Conservation (phyloP, 2,113 vertebrate genomes). For the Hyperoodon ampullatus region DNA sequence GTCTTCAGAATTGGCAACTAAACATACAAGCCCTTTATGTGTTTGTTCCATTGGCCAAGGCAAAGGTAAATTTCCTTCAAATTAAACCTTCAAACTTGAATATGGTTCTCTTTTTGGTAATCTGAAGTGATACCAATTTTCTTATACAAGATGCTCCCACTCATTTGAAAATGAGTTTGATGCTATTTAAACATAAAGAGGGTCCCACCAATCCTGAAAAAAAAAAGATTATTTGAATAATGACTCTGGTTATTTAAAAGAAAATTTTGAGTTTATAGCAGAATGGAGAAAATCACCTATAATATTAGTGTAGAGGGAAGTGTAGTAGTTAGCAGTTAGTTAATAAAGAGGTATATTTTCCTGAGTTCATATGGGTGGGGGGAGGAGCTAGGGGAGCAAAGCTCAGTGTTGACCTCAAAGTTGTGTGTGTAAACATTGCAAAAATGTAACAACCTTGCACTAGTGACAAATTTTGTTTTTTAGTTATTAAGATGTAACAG, state of each 20-base stretch:
- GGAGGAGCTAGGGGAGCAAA: neutral
- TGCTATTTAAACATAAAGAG: constrained; percentile 14
- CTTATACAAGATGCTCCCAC: neutral
- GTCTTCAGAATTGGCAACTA: constrained; percentile 37
- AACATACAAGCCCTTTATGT: neutral
- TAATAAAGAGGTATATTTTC: neutral
- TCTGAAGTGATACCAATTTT: constrained; percentile 11
- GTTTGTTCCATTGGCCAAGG: constrained; percentile 17
- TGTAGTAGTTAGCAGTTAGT: neutral
- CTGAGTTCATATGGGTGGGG: neutral
- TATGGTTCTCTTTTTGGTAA: constrained; percentile 53
- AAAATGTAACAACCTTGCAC: neutral
- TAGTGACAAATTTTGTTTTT: neutral
- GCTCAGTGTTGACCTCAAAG: neutral
- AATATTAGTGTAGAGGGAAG: neutral
- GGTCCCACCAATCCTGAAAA: neutral
- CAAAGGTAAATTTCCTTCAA: constrained; percentile 3
- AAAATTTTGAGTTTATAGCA: neutral
- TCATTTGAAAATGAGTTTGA: constrained; percentile 29
- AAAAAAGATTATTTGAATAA: constrained; percentile 32
- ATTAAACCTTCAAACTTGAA: neutral
- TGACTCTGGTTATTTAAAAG: neutral
- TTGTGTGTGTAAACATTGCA: constrained; percentile 54
- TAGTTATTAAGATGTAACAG: constrained; percentile 59
- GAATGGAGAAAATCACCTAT: neutral